Evolutionary conservation across 2,888 invertebrate genomes (phyloP), one percentile per base, ranked within the genome.

Genomic region (Megamerina dolium): DNA sequence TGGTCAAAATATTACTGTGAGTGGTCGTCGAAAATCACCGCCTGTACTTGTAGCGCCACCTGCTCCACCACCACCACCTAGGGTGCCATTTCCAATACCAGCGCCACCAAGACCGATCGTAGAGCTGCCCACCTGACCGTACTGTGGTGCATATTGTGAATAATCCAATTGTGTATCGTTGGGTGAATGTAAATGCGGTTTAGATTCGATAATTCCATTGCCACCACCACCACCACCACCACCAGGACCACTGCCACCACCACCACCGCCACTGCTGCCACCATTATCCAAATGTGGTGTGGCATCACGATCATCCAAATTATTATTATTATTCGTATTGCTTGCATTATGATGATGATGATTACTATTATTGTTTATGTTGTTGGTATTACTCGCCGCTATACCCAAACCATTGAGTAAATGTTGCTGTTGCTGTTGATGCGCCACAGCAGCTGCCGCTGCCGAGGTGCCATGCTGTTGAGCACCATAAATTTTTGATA

Each of bases 1-100:
- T 60, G 70, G 70, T 71, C 70, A 71, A 68, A 72, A 72, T 62
- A 72, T 72, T 49, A 72, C 72, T 16, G 72, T 72, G 23, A 72
- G 54, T 20, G 72, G 72, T 45, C 72, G 60, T 10, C 72, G 65
- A 52, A 70, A 72, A 50, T 72, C 72, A 10, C 64, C 63, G 34
- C 60, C 55, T 5, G 61, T 57, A 16, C 30, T 29, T n/a, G 48
- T 26, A 17, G 36, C 41, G 8, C 21, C 41, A 16, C 48, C 45
- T 19, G 51, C 54, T 5, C 49, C 53, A 21, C 52, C 54, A 2
- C 44, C 48, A n/a, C 46, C 36, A 26, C 44, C 44, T 20, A 49
- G 27, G 2, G 34, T 36, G 13, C 50, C 42, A 26, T 46, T 46
- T 26, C 42, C 52, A 12, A 48, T 48, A 1, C 51, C 55, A 4